Conservation (phyloP, 1,140 invertebrate species). For the Protaetia brevitarsis region DNA sequence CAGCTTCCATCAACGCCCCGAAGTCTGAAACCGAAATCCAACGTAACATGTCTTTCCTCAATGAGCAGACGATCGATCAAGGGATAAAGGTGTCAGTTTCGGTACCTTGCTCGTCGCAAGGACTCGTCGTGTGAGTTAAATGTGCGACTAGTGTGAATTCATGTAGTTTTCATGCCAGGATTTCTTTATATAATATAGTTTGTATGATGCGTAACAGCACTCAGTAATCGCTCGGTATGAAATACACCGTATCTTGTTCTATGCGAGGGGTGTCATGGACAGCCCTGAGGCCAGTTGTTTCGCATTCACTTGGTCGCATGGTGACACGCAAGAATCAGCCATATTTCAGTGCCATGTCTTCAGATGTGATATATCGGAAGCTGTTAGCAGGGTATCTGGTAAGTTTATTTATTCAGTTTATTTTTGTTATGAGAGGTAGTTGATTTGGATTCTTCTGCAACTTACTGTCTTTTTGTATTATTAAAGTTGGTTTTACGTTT, state of each 20-base stretch:
- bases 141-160: too few species aligned
- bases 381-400: conserved; percentile 76
- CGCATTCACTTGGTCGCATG: conserved; percentile 95
- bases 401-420: conserved; percentile 13
- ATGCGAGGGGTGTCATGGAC: conserved; percentile 84
- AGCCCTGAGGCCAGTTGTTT: conserved; percentile 87
- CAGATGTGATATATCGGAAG: conserved; percentile 93
- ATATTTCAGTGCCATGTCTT: conserved; percentile 98
- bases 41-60: conserved; percentile 88
- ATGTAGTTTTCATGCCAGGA: neutral
- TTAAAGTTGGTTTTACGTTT: too few species aligned
- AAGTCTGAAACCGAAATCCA: conserved; percentile 95
- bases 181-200: conserved; percentile 55
- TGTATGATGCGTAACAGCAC: conserved; percentile 81
- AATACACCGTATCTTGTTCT: conserved; percentile 92
- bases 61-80: conserved; percentile 70
- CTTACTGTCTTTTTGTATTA: too few species aligned
- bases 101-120: conserved; percentile 86
- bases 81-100: conserved; percentile 86
- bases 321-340: conserved; percentile 79
- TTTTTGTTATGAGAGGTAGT: neutral
- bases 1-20: conserved; percentile 88
- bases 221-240: conserved; percentile 86
- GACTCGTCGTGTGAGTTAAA: conserved; percentile 67
- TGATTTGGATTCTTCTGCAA: neutral